Conservation (phyloP, 2,888 invertebrate species). For the Pycnomerus fuliginosus region DNA sequence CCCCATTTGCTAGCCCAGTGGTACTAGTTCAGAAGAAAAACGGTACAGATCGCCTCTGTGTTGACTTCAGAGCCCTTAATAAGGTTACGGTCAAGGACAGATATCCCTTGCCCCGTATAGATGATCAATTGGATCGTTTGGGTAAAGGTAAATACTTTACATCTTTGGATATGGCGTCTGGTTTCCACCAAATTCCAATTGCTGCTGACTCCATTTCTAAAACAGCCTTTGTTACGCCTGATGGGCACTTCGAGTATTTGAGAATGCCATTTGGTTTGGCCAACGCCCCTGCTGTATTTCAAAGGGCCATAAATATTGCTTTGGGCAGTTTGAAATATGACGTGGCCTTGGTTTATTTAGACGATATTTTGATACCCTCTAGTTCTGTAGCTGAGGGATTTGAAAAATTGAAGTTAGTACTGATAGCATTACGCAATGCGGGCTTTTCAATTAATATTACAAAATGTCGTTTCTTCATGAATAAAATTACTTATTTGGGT, state of each 20-base stretch:
- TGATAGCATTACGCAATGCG: conserved; percentile 18
- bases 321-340: not conserved
- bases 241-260: conserved; percentile 24
- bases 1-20: conserved; percentile 30
- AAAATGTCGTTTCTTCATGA: conserved; percentile 21
- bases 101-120: conserved; percentile 26
- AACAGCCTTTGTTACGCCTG: conserved; percentile 3
- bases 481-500: conserved; percentile 19
- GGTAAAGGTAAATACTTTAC: conserved; percentile 25
- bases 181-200: conserved; percentile 27
- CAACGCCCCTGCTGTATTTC: conserved; percentile 32
- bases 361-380: conserved; percentile 13
- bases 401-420: conserved; percentile 19
- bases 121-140: conserved; percentile 28
- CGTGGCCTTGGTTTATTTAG: not conserved
- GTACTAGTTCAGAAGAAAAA: conserved; percentile 30
- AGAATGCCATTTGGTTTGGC: conserved; percentile 30
- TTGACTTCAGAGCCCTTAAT: conserved; percentile 30
- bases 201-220: conserved; percentile 3
- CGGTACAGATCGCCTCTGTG: conserved; percentile 25
- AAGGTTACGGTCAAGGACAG: conserved; percentile 22
- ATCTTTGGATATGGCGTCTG: conserved; percentile 24
- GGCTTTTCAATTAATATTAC: conserved; percentile 24
- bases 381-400: conserved; percentile 16
- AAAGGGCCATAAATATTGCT: conserved; percentile 16